These are phyloP conservation scores for Gyps fulvus DNA, from an alignment of 2,113 vertebrate genomes.

Conservation along the genomic window DNA sequence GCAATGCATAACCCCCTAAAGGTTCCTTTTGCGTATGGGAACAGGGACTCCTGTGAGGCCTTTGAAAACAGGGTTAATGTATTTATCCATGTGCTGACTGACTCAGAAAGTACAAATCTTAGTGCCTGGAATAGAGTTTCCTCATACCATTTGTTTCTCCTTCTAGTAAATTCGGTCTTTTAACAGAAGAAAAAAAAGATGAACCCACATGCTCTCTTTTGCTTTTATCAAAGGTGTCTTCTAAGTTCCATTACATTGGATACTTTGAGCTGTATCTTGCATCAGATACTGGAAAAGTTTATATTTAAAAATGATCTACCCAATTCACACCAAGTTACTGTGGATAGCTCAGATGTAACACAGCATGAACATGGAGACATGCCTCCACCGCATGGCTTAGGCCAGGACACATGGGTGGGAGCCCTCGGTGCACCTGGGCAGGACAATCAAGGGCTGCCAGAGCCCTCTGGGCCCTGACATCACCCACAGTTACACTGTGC, in stretches of 20 bases:
- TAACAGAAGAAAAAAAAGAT: not conserved
- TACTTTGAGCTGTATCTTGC: not conserved
- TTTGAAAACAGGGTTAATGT: not conserved
- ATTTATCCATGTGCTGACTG: not conserved
- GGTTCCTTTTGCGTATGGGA: not conserved
- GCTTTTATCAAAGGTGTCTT: no score
- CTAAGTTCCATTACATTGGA: no score
- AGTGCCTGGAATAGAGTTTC: not conserved
- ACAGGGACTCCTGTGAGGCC: no score
- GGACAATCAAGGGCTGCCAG: not conserved
- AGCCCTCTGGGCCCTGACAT: not conserved
- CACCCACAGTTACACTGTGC: not conserved
- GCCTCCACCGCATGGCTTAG: not conserved
- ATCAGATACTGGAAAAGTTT: not conserved
- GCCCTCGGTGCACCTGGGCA: no score
- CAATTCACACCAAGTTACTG: not conserved
- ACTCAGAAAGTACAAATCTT: not conserved
- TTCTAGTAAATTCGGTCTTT: not conserved
- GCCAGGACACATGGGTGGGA: not conserved
- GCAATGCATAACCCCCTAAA: not conserved
- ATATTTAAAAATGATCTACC: not conserved
- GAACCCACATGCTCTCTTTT: not conserved
- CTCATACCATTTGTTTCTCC: not conserved
- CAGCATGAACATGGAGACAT: not conserved
- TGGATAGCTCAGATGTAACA: not conserved